A percentile compares a stretch with the other conserved stretches of the same genome.
phyloP scores from a whole-genome alignment of 1,140 invertebrate species.

The Popillia japonica region DNA sequence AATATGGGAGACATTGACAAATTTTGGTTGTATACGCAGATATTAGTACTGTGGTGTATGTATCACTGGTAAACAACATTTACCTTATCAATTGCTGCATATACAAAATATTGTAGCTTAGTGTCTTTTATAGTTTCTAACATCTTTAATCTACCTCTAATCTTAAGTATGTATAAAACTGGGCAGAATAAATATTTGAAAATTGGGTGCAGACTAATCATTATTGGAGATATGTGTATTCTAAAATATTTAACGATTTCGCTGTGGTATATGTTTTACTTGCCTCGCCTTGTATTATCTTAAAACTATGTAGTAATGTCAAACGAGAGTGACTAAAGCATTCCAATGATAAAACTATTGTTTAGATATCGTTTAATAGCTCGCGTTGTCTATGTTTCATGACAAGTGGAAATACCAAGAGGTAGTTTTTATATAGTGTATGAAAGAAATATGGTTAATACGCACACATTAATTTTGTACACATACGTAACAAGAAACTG shows the following conservation, averaged over 20 bases:
- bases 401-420: not conserved
- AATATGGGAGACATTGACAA: too few species aligned
- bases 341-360: not conserved
- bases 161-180: too few species aligned
- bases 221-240: conserved; percentile 2
- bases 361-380: not conserved
- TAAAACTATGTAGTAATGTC: not conserved
- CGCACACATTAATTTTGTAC: not conserved
- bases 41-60: too few species aligned
- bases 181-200: conserved; percentile 11
- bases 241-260: conserved; percentile 2
- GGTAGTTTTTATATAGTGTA: not conserved
- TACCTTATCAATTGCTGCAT: too few species aligned
- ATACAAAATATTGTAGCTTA: too few species aligned
- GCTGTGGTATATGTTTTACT: not conserved
- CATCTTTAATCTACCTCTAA: too few species aligned
- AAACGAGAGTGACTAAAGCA: conserved; percentile 16
- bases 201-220: not conserved
- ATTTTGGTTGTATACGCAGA: too few species aligned
- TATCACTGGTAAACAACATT: too few species aligned
- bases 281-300: conserved; percentile 16
- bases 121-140: too few species aligned
- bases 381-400: not conserved
- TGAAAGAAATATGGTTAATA: not conserved
- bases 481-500: too few species aligned